Evolutionary conservation across 2,888 invertebrate genomes (phyloP).

Genomic region (Vanessa cardui): DNA sequence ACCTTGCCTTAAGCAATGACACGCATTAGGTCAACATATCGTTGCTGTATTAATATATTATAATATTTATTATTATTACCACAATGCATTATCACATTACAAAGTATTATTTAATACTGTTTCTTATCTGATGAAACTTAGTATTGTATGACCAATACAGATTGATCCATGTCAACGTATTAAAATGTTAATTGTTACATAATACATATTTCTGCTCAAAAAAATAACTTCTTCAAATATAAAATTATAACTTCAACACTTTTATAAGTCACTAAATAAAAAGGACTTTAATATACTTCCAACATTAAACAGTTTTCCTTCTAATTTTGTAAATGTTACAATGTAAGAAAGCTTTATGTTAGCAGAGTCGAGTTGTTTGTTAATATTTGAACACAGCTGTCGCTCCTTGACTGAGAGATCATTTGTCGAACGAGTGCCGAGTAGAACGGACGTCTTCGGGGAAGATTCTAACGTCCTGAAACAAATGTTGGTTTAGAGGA

Average conservation of each 20-base stretch:
- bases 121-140: no score
- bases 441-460: slow-evolving; percentile 56
- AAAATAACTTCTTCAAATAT: no score
- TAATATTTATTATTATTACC: no score
- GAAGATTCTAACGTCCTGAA: slow-evolving; percentile 13
- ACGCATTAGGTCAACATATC: no score
- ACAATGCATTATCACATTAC: no score
- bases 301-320: neutral
- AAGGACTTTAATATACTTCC: neutral
- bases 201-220: no score
- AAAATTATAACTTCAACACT: neutral
- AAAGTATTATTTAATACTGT: no score
- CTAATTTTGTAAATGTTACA: neutral
- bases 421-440: slow-evolving; percentile 62
- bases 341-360: slow-evolving; percentile 20
- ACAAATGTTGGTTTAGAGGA: slow-evolving; percentile 11
- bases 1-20: no score
- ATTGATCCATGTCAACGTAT: no score
- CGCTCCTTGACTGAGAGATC: slow-evolving; percentile 57
- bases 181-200: no score
- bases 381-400: slow-evolving; percentile 74
- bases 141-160: no score
- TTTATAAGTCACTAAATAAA: neutral
- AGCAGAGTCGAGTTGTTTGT: slow-evolving; percentile 63
- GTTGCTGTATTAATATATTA: no score